phyloP scores from a whole-genome alignment of 37 sponge, comb jelly and placozoan species.

The Tethya wilhelma region DNA sequence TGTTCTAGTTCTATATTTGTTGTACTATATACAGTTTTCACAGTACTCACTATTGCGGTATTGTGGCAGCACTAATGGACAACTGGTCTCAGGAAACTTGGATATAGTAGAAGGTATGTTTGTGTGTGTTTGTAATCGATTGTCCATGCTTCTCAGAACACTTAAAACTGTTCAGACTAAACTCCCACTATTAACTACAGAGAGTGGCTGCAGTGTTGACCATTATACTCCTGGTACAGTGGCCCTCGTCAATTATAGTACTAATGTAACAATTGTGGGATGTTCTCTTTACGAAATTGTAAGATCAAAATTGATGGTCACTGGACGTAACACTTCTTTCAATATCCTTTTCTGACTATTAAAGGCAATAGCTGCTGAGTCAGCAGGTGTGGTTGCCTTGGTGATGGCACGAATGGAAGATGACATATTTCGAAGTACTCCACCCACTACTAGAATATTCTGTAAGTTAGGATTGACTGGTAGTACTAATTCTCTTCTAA shows the following conservation, averaged over 20 bases:
- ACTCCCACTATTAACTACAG: not conserved
- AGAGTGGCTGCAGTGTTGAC: not conserved
- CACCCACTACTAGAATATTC: slow-evolving; percentile 54
- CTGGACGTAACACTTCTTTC: not conserved
- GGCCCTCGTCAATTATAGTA: slow-evolving; percentile 27
- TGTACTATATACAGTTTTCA: too few relatives aligned
- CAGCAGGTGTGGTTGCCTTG: slow-evolving; percentile 39
- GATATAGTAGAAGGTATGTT: slow-evolving; percentile 20
- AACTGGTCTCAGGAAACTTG: slow-evolving; percentile 9
- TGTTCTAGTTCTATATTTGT: not conserved
- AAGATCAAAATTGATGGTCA: not conserved
- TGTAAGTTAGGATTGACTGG: too few relatives aligned
- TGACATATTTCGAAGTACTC: slow-evolving; percentile 11
- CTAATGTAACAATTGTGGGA: not conserved
- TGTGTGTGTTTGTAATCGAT: not conserved
- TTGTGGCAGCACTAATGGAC: slow-evolving; percentile 36
- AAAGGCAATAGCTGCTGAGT: slow-evolving; percentile 34
- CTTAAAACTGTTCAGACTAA: not conserved
- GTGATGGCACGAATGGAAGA: slow-evolving; percentile 49
- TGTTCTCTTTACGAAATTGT: slow-evolving; percentile 37
- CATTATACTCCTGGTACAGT: slow-evolving; percentile 19
- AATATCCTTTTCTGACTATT: too few relatives aligned
- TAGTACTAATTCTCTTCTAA: too few relatives aligned
- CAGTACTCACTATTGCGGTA: slow-evolving; percentile 73
- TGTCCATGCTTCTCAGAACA: too few relatives aligned